Percentiles rank a stretch among this genome's conserved stretches.
Evolutionary conservation across 2,797 vertebrate species (phyloP).

Genomic region (Brachyalestes nurse): DNA sequence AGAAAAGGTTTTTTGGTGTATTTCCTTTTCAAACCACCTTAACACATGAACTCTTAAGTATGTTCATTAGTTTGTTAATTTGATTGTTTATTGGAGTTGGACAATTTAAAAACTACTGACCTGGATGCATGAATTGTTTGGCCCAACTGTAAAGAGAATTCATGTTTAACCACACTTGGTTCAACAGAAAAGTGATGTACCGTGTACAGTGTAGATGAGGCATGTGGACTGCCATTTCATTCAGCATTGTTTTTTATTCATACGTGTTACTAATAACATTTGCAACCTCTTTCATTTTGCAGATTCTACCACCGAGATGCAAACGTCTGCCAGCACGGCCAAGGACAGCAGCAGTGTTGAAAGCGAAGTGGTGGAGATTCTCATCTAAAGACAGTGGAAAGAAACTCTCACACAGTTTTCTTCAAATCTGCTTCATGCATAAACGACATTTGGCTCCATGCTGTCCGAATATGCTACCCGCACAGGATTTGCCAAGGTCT

Average conservation of each 20-base stretch:
- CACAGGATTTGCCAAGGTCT: conserved; percentile 14
- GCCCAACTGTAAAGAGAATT: conserved; percentile 8
- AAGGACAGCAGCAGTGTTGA: conserved; percentile 62
- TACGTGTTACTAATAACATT: conserved; percentile 48
- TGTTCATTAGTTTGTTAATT: no score
- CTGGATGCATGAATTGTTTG: no score
- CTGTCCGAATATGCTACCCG: conserved; percentile 6
- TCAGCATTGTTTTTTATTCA: conserved; percentile 25
- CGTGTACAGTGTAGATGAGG: conserved; percentile 36
- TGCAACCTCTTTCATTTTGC: conserved; percentile 47
- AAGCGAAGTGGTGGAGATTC: conserved; percentile 78
- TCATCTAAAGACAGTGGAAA: conserved; percentile 69
- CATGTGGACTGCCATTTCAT: not conserved
- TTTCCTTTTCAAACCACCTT: no score
- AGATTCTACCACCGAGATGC: conserved; percentile 63
- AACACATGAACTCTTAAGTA: no score
- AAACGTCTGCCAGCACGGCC: conserved; percentile 52
- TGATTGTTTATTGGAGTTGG: no score
- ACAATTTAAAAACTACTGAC: no score
- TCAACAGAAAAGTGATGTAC: conserved; percentile 51
- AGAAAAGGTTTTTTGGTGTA: not conserved
- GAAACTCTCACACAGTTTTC: not conserved
- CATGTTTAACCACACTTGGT: conserved; percentile 36
- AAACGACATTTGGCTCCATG: conserved; percentile 13
- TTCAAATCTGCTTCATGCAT: not conserved